phyloP scores from a whole-genome alignment of 2,113 vertebrate genomes.

The Hydrochoerus hydrochaeris region DNA sequence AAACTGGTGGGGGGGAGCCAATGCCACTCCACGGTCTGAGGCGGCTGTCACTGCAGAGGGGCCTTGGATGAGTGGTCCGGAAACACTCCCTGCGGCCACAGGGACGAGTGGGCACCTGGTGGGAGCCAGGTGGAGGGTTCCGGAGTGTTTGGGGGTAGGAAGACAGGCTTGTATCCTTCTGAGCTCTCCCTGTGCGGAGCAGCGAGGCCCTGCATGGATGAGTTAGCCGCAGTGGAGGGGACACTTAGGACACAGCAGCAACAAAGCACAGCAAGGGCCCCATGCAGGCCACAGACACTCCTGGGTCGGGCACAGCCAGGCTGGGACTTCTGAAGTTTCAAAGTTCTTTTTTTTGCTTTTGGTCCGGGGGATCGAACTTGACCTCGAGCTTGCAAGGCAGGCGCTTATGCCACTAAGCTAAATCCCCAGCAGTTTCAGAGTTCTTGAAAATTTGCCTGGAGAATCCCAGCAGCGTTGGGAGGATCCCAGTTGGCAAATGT shows the following conservation, averaged over 20 bases:
- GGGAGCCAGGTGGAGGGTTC: background rate
- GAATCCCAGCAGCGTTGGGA: background rate
- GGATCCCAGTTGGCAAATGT: background rate
- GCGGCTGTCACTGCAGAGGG: background rate
- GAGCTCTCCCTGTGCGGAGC: background rate
- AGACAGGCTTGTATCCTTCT: rapidly evolving
- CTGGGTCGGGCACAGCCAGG: background rate
- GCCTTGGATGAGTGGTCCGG: background rate
- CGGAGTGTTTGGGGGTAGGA: background rate
- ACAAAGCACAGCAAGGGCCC: background rate
- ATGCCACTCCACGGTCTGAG: background rate
- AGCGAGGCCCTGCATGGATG: background rate
- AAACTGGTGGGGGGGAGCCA: background rate
- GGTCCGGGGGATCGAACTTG: too few relatives aligned
- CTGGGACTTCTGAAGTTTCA: background rate
- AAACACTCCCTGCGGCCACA: background rate
- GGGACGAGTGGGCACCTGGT: background rate
- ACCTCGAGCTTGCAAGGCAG: too few relatives aligned
- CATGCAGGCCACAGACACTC: background rate
- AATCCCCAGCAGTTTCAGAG: too few relatives aligned
- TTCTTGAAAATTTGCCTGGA: background rate
- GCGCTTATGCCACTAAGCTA: too few relatives aligned
- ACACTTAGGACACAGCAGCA: background rate
- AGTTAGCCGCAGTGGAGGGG: rapidly evolving
- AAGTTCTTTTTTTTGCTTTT: too few relatives aligned